A percentile compares a stretch with the other conserved stretches of the same genome.
Conservation (phyloP, 2,113 vertebrate species). For the Boulengeromyrus knoepffleri region DNA sequence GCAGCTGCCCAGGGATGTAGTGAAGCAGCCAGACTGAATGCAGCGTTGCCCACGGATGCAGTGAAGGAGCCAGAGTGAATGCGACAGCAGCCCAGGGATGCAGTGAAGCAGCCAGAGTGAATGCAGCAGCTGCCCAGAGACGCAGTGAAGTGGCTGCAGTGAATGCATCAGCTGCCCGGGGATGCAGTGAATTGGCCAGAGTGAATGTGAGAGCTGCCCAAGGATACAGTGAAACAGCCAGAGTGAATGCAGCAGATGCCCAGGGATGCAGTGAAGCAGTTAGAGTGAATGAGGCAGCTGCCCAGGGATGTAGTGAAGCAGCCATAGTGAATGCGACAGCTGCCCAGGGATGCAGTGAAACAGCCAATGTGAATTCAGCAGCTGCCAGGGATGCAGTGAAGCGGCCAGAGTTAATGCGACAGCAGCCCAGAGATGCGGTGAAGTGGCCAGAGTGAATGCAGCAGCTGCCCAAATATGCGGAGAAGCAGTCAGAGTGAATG, state of each 20-base stretch:
- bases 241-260: slow-evolving; percentile 44
- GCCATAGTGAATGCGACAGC: slow-evolving; percentile 43
- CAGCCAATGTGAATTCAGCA: slow-evolving; percentile 43
- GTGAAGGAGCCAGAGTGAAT: slow-evolving; percentile 44
- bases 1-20: slow-evolving; percentile 21
- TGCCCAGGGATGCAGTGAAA: slow-evolving; percentile 26
- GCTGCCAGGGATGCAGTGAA: slow-evolving; percentile 24
- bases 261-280: slow-evolving; percentile 32
- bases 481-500: slow-evolving; percentile 48
- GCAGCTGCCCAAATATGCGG: slow-evolving; percentile 19
- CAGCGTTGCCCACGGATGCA: slow-evolving; percentile 17
- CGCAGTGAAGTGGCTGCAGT: slow-evolving; percentile 34
- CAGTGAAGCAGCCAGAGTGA: slow-evolving; percentile 42
- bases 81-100: slow-evolving; percentile 23
- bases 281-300: slow-evolving; percentile 42
- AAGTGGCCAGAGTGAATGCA: slow-evolving; percentile 49
- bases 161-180: slow-evolving; percentile 39
- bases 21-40: slow-evolving; percentile 45
- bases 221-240: slow-evolving; percentile 32
- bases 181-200: slow-evolving; percentile 29
- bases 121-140: slow-evolving; percentile 28
- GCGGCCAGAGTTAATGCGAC: slow-evolving; percentile 45
- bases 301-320: slow-evolving; percentile 18
- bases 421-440: slow-evolving; percentile 11
- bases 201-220: slow-evolving; percentile 38